phyloP scores from a whole-genome alignment of 2,797 vertebrate genomes.

The Mormyrus proboscirostris region DNA sequence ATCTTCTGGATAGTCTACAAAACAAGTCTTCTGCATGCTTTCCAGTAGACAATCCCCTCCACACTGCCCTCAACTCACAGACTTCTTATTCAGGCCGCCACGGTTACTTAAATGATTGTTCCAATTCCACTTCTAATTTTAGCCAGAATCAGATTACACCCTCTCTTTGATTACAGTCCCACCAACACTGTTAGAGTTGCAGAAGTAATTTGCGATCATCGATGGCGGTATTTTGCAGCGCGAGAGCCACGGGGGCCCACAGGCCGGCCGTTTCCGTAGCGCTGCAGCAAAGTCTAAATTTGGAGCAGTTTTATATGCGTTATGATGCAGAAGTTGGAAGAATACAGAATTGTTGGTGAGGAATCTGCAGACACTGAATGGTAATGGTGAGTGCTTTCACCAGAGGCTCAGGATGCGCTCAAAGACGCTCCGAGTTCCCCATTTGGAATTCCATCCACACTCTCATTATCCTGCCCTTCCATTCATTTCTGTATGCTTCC shows the following conservation, averaged over 20 bases:
- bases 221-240: slow-evolving; percentile 5
- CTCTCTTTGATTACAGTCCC: not conserved
- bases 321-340: not conserved
- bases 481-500: not conserved
- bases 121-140: slow-evolving; percentile 9
- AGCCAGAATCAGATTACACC: slow-evolving; percentile 4
- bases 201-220: slow-evolving; percentile 21
- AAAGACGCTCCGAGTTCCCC: not conserved
- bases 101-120: not conserved
- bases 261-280: not conserved
- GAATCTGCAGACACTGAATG: not conserved
- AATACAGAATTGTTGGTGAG: not conserved
- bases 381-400: not conserved
- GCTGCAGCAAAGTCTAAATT: not conserved
- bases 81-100: not conserved
- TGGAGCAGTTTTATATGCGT: not conserved
- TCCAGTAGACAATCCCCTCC: not conserved
- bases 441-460: not conserved
- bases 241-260: slow-evolving; percentile 9
- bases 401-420: not conserved
- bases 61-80: not conserved
- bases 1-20: not conserved
- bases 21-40: not conserved
- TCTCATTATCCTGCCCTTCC: not conserved
- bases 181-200: not conserved